These are phyloP conservation scores for Umimayanthus kanabou DNA, from an alignment of 92 coral and sea anemone genomes.

Conservation along the genomic window DNA sequence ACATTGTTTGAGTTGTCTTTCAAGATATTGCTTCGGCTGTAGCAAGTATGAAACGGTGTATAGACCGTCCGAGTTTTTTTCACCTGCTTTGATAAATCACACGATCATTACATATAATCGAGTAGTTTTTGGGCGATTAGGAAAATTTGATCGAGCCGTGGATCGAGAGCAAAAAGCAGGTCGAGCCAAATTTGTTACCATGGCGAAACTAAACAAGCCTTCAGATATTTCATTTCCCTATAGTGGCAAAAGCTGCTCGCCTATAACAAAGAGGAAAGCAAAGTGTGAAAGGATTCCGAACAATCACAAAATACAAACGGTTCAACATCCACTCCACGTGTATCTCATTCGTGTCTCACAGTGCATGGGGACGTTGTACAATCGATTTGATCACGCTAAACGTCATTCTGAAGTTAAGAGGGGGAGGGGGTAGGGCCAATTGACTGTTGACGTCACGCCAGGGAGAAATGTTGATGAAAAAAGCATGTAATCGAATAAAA, in stretches of 20 bases:
- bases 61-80: not conserved
- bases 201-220: not conserved
- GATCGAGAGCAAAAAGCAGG: not conserved
- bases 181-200: not conserved
- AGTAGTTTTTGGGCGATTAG: not conserved
- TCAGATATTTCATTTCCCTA: not conserved
- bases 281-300: not conserved
- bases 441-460: not conserved
- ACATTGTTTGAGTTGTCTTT: no score
- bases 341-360: not conserved
- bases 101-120: not conserved
- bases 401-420: conserved; percentile 8
- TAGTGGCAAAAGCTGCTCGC: not conserved
- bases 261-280: not conserved
- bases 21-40: not conserved
- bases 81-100: not conserved
- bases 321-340: not conserved
- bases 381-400: not conserved
- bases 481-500: not conserved
- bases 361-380: not conserved
- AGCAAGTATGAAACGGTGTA: not conserved
- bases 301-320: not conserved
- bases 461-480: not conserved
- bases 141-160: not conserved
- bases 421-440: not conserved